Conservation (phyloP, 1,140 invertebrate species). For the Leptinotarsa undecemlineata region DNA sequence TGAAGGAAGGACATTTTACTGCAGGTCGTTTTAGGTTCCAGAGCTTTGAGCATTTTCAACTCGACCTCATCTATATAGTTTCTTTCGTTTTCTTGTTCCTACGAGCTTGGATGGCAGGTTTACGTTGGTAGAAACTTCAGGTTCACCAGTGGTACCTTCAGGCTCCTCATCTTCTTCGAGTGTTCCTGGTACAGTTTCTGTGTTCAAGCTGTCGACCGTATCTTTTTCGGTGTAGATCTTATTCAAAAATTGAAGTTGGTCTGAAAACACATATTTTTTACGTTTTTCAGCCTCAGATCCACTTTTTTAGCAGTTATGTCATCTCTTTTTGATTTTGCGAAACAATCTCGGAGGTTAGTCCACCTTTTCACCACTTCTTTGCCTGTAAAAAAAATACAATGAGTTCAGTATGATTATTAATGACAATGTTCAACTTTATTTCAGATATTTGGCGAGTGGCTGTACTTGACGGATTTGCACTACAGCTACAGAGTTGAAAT, state of each 20-base stretch:
- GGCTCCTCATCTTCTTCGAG: conserved; percentile 2
- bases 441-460: conserved; percentile 21
- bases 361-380: conserved; percentile 17
- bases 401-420: no score
- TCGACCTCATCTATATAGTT: conserved; percentile 14
- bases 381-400: neutral
- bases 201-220: no score
- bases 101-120: neutral
- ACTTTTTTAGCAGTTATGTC: neutral
- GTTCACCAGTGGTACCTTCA: neutral
- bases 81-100: neutral
- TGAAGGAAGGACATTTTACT: conserved; percentile 3
- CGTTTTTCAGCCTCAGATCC: neutral
- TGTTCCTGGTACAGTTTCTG: neutral
- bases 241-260: conserved; percentile 12
- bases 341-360: conserved; percentile 14
- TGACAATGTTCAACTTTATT: neutral
- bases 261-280: neutral
- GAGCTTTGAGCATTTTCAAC: conserved; percentile 1
- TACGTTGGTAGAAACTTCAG: conserved; percentile 7
- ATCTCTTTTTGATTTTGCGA: conserved; percentile 4
- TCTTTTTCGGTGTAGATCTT: neutral
- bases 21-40: conserved; percentile 11
- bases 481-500: conserved; percentile 7
- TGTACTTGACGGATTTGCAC: conserved; percentile 8